phyloP scores from a whole-genome alignment of 2,888 invertebrate species.

The Elysia crispata region DNA sequence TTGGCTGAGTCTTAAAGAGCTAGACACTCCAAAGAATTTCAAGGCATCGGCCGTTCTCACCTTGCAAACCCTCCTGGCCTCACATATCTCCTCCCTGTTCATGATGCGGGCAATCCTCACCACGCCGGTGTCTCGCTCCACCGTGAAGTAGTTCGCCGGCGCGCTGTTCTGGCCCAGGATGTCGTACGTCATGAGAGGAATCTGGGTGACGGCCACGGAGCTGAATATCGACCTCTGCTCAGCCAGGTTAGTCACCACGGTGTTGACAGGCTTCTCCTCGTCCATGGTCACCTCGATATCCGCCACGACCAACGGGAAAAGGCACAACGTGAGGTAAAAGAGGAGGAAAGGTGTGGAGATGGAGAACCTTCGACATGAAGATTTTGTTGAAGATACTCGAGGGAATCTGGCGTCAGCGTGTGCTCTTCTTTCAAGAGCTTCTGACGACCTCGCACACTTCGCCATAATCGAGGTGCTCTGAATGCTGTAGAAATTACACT shows the following conservation, averaged over 20 bases:
- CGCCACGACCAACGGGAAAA: not conserved
- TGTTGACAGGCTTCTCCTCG: constrained; percentile 56
- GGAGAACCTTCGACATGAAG: not conserved
- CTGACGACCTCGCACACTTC: no score
- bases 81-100: constrained; percentile 50
- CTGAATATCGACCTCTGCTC: constrained; percentile 57
- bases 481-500: no score
- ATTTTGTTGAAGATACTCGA: not conserved
- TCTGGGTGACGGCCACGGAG: constrained; percentile 56
- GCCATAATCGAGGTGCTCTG: no score
- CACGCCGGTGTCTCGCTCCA: constrained; percentile 57
- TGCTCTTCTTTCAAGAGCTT: no score
- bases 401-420: no score
- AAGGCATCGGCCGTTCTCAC: constrained; percentile 33
- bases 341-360: constrained; percentile 15
- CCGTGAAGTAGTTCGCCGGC: constrained; percentile 60
- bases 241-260: constrained; percentile 60
- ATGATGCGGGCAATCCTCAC: constrained; percentile 45
- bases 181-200: constrained; percentile 59
- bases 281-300: constrained; percentile 45
- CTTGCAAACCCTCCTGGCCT: constrained; percentile 6
- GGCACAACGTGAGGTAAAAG: not conserved
- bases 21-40: no score
- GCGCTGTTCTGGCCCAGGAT: constrained; percentile 59
- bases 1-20: no score